Evolutionary conservation across 2,797 vertebrate species (phyloP).

Genomic region (Eupleurogrammus muticus): DNA sequence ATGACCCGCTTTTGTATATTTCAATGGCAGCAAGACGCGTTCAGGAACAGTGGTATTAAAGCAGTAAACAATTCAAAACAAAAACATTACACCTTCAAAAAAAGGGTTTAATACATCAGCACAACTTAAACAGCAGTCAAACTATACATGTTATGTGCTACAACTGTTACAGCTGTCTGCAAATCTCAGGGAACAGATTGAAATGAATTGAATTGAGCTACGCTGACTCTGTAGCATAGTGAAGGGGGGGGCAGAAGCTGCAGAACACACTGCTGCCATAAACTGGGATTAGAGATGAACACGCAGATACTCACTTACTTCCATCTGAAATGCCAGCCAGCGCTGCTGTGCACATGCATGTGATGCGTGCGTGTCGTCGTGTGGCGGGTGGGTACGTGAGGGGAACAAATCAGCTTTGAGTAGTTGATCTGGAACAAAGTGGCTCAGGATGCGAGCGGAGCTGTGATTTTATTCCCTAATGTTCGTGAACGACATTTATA

Average conservation of each 20-base stretch:
- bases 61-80: slow-evolving; percentile 50
- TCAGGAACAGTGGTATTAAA: slow-evolving; percentile 57
- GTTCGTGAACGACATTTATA: slow-evolving; percentile 60
- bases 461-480: slow-evolving; percentile 65
- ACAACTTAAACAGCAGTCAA: slow-evolving; percentile 38
- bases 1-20: slow-evolving; percentile 40
- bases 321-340: slow-evolving; percentile 61
- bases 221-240: slow-evolving; percentile 20
- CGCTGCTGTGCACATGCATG: slow-evolving; percentile 17
- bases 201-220: slow-evolving; percentile 54
- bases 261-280: slow-evolving; percentile 55
- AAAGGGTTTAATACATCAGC: slow-evolving; percentile 48
- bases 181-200: slow-evolving; percentile 49
- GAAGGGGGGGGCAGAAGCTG: slow-evolving; percentile 23
- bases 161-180: slow-evolving; percentile 39
- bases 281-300: slow-evolving; percentile 79
- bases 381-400: slow-evolving; percentile 34
- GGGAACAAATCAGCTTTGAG: slow-evolving; percentile 75
- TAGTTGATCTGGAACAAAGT: slow-evolving; percentile 73
- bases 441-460: slow-evolving; percentile 64
- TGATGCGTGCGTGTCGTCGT: slow-evolving; percentile 36
- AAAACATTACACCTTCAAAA: slow-evolving; percentile 52
- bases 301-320: slow-evolving; percentile 62
- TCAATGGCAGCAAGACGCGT: slow-evolving; percentile 56
- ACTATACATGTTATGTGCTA: slow-evolving; percentile 32